Base-by-base conservation (phyloP, 2,888 invertebrate species). In the Escarpia spicata region DNA sequence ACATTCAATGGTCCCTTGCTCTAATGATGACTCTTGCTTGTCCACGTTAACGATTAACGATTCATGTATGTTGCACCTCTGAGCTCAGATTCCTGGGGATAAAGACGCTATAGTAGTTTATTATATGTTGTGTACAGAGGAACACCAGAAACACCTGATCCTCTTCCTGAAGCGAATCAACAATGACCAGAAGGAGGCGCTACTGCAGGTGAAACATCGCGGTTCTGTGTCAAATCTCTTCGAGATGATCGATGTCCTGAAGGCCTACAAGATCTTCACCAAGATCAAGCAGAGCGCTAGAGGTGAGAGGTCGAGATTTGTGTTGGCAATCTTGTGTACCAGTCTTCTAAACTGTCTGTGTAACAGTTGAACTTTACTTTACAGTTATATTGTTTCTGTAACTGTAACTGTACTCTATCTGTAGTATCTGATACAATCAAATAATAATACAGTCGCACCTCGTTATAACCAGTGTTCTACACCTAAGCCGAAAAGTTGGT, bases 121-220 rank as follows among this genome's bases (percentile, higher is more conserved):
- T 10, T 10, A 15, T 58, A 43, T 60, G n/a, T 19, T 92, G 12
- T 52, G 89, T 92, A 8, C 90, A 94, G 94, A 93, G 45, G 93
- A 92, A 26, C 91, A 92, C 8, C 93, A 92, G 45, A 93, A 93
- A 60, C 93, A 93, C 92, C 58, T 94, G 58, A 92, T 94, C 45
- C 75, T 94, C n/a, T 93, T 94, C 92, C 89, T 94, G 58, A 91
- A 91, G 15, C 89, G 91, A n/a, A 58, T 94, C 43, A 93, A 94
- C 92, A 52, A 75, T 15, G 94, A 94, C 91, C 94, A 94, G 92
- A 93, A 93, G 91, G 94, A 94, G 9, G 94, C 94, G 2, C 90
- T 94, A 37, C 43, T 91, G 8, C 91, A 93, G 90, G 93, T 94
- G 92, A 93, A 93, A 90, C 90, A 52, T 8, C 45, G 43, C 52